Percentiles rank a stretch among this genome's conserved stretches.
Evolutionary conservation across 2,113 vertebrate genomes (phyloP).

Genomic region (Cyanoramphus novaezelandiae): DNA sequence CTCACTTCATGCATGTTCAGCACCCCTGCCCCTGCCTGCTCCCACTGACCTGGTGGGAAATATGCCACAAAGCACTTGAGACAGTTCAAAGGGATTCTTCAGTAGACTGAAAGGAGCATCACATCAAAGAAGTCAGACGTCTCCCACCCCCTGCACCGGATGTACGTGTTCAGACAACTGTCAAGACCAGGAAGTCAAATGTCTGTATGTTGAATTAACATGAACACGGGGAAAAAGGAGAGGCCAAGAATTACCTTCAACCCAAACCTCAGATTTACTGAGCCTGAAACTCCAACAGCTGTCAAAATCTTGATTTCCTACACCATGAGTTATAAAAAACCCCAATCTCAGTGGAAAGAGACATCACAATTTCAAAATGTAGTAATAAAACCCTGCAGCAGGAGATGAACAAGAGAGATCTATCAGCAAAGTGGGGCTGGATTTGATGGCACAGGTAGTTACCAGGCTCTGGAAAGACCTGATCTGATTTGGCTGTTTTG

Average conservation of each 20-base stretch:
- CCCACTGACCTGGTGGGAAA: neutral
- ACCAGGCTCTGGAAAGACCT: neutral
- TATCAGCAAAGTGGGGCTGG: neutral
- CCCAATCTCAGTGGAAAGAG: neutral
- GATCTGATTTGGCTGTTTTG: neutral
- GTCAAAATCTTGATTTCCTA: neutral
- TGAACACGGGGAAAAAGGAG: neutral
- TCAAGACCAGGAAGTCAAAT: neutral
- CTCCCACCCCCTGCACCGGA: neutral
- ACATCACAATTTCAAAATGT: neutral
- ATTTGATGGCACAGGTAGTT: neutral
- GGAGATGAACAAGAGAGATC: neutral
- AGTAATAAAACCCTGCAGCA: neutral
- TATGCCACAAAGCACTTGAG: accelerated
- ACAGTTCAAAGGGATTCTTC: neutral
- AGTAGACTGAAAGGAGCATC: neutral
- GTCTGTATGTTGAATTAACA: neutral
- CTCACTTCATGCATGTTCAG: neutral
- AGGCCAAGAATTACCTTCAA: neutral
- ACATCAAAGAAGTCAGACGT: neutral
- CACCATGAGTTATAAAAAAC: neutral
- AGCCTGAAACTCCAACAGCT: neutral
- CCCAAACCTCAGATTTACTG: neutral
- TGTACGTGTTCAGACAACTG: accelerated
- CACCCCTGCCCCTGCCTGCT: neutral